Evolutionary conservation across 2,113 vertebrate genomes (phyloP), one percentile per base, ranked within the genome.

Genomic region (Cyanoliseus patagonus): DNA sequence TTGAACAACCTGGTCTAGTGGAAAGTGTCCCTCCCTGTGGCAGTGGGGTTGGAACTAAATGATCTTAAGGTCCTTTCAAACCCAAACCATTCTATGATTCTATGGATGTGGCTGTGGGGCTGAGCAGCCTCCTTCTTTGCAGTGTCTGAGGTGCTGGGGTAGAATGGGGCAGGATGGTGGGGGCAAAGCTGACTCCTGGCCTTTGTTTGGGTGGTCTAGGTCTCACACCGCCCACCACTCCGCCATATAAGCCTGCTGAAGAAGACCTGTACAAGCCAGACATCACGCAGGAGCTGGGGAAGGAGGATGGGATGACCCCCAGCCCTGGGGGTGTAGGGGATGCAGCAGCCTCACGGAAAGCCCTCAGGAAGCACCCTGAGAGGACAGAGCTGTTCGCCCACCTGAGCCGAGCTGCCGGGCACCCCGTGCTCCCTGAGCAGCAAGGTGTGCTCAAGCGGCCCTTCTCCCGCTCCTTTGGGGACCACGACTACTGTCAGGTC

Each of bases 401-500:
- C 93, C 98, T 99, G 92, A 98, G 97, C 72, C 98, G 98, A 77
- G 97, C 98, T 57, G 95, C 98, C 2, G 95, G 97, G 42, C 97
- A 96, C 4, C 97, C 98, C 0, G 66, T 91, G 23, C 70, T 86
- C 7, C 95, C 86, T 1, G 97, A 98, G 83, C 96, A 96, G 86
- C 97, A 96, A 52, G 93, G 97, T 6, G 8, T 98, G 64, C 97
- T 97, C 83, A 98, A 98, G 94, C 90, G 98, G 53, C 98, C 98
- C 55, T 98, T 98, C 94, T 98, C 98, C 31, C 96, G 98, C 53
- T 98, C 97, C 62, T 99, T 99, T 3, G 99, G 99, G 77, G 99
- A 99, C 98, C 99, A 99, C 2, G 99, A 99, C 97, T 99, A 99
- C 98, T 99, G 99, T 97, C 98, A 98, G 97, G 98, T 98, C 95